Evolutionary conservation across 2,888 invertebrate species (phyloP), one percentile per base, ranked within the genome.

Genomic region (Ophion ellenae): DNA sequence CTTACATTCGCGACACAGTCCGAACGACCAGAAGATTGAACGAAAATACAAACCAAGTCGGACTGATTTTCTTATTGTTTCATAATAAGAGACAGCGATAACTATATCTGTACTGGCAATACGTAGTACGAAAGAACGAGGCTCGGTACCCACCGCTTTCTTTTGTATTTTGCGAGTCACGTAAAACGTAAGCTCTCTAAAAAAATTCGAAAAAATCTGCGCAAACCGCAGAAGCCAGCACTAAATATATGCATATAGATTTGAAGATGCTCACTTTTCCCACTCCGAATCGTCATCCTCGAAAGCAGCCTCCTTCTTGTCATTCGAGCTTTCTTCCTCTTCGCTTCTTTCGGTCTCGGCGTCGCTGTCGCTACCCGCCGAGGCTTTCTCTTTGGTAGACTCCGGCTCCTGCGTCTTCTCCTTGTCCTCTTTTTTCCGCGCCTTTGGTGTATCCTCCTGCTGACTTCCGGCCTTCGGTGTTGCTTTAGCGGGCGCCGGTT

Each of bases 251-350:
- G 6, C 9, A 17, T 53, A 53, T 53, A 53, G 5, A 53, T 17
- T 53, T 53, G 7, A 28, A 28, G n/a, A 2, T 32, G 85, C 85
- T 88, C 77, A 93, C 94, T 97, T 97, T 92, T 98, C 98, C 99
- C 99, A 99, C 93, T 99, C 98, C 90, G 97, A 98, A 74, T 93
- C 94, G 88, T 98, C 98, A 87, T 97, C 97, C 83, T 96, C 95
- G 63, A 93, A 94, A 24, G 94, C 94, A 14, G 95, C 95, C 70
- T 95, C 95, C 88, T 96, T 96, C 90, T 96, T 96, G 90, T 96
- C 96, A 14, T 95, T 89, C 2, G 90, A 90, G 84, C 91, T 92
- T 36, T 93, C 92, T 84, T 95, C 95, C 64, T 95, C 95, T 36
- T 96, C 96, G 10, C 95, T 95, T 85, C 95, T 93, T 7, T 95